phyloP scores from a whole-genome alignment of 1,140 invertebrate species.

The Bombus consobrinus region DNA sequence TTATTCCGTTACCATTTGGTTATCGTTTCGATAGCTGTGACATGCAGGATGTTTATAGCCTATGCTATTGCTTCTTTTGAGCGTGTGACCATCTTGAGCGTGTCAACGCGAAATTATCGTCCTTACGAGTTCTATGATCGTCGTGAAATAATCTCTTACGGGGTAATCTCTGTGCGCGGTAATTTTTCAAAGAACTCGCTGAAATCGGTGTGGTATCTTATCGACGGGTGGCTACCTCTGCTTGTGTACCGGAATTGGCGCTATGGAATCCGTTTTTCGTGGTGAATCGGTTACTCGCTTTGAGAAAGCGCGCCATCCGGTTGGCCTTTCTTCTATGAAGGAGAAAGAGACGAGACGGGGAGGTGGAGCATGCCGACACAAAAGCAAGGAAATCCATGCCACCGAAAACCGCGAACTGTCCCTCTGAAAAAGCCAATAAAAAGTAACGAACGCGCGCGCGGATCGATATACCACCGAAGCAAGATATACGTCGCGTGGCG shows the following conservation, averaged over 20 bases:
- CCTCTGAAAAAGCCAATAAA: slow-evolving; percentile 22
- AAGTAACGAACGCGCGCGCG: slow-evolving; percentile 11
- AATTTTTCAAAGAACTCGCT: not conserved
- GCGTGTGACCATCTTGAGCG: rapidly evolving
- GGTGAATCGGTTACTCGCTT: not conserved
- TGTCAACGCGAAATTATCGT: no score
- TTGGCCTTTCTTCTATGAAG: not conserved
- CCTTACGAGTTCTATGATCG: no score
- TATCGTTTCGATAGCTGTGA: no score
- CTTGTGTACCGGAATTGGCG: not conserved
- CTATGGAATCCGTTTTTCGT: not conserved
- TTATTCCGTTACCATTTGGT: no score
- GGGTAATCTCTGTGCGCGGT: no score
- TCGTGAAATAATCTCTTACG: no score
- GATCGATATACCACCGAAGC: slow-evolving; percentile 5
- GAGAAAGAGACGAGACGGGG: not conserved
- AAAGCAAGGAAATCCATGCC: slow-evolving; percentile 28
- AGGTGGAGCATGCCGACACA: not conserved
- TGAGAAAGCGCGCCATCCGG: slow-evolving; percentile 15
- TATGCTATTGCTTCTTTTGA: no score
- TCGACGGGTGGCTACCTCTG: not conserved
- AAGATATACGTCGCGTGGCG: slow-evolving; percentile 3
- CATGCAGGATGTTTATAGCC: no score
- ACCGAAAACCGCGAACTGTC: slow-evolving; percentile 23
- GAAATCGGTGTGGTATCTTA: slow-evolving; percentile 1